Evolutionary conservation across 2,888 invertebrate species (phyloP).

Genomic region (Elgonia sp.): DNA sequence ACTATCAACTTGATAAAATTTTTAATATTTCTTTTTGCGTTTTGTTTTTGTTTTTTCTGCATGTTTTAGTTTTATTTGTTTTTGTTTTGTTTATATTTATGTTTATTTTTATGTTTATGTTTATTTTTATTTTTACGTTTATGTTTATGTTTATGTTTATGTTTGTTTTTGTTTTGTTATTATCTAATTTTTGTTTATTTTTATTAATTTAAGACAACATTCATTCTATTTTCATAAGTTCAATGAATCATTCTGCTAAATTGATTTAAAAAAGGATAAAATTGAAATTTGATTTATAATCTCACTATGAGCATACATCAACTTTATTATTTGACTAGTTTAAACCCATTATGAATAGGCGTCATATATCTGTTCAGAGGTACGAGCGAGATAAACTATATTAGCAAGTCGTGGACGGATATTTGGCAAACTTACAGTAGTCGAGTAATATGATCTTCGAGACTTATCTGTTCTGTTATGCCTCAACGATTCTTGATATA

Average conservation of each 20-base stretch:
- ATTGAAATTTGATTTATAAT: constrained; percentile 25
- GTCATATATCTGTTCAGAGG: constrained; percentile 64
- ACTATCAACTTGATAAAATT: no score
- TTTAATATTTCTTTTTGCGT: no score
- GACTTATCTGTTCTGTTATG: constrained; percentile 75
- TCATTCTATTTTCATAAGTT: no score
- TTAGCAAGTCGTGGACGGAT: constrained; percentile 64
- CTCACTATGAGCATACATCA: constrained; percentile 7
- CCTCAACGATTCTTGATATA: constrained; percentile 60
- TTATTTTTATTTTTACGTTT: no score
- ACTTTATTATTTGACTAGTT: constrained; percentile 56
- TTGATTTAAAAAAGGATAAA: not conserved
- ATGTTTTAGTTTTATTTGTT: no score
- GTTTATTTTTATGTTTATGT: no score
- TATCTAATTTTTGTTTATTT: no score
- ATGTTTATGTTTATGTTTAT: no score
- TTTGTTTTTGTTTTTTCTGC: no score
- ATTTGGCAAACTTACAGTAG: constrained; percentile 68
- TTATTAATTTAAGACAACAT: no score
- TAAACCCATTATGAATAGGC: constrained; percentile 69
- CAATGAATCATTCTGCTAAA: not conserved
- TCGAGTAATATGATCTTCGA: constrained; percentile 65
- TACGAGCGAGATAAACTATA: constrained; percentile 70
- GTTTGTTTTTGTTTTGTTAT: no score
- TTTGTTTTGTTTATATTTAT: no score